Base-by-base conservation (phyloP, 2,797 vertebrate genomes). In the Sebastes cheni region DNA sequence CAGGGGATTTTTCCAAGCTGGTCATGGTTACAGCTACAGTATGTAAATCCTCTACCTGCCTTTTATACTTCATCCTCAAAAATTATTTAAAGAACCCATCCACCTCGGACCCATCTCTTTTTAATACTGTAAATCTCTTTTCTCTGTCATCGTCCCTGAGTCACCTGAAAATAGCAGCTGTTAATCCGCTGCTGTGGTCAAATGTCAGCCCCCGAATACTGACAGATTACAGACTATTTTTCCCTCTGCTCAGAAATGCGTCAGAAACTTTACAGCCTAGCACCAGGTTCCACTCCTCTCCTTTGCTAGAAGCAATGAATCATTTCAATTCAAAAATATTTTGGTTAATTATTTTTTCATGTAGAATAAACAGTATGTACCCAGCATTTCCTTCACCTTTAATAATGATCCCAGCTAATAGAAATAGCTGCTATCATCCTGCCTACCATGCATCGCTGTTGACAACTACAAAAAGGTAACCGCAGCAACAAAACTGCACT, bases 41-140 rank as follows among this genome's bases (percentile, higher is more conserved):
- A 73, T 82, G 73, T 77, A 82, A 89, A 87, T 89, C 83, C 66
- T 70, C 72, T 71, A 77, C 86, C 81, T 84, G 78, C 68, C 64
- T 66, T 79, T 81, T 75, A 77, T 75, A 42, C 62, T 75, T 86
- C 56, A 76, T 55, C 58, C 71, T 58, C 32, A 67, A 58, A 83
- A 80, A 85, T 83, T 52, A 82, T 85, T 77, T 72, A 70, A 80
- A 88, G n/a, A 87, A 64, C 23, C 46, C 20, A 18, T 79, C 61
- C 62, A 78, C 62, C 59, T 83, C 76, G 50, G 30, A 55, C 68
- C 69, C 71, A 50, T 80, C 70, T 67, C 62, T 75, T 67, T 75
- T 80, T 56, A 76, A 85, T 81, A 50, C 68, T 81, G 65, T 83
- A 81, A 81, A 75, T 72, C 80, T 77, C 68, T 71, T 64, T 75